Evolutionary conservation across 2,888 invertebrate genomes (phyloP).

Genomic region (Mythimna pallens): DNA sequence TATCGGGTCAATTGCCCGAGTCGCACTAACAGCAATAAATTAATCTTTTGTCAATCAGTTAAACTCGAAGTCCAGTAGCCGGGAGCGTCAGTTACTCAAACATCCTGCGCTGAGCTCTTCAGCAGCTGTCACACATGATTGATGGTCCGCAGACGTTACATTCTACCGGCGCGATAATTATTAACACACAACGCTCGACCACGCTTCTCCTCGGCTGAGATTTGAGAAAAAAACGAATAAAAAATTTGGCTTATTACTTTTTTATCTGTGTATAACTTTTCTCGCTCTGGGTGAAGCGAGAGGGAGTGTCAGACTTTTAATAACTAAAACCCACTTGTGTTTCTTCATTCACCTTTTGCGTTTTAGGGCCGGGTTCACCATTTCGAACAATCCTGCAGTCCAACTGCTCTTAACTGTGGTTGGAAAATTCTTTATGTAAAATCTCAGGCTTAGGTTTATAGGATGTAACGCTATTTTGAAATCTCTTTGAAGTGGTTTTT

Average conservation of each 20-base stretch:
- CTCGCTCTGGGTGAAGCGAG: no score
- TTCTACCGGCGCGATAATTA: slow-evolving; percentile 52
- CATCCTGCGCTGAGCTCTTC: slow-evolving; percentile 58
- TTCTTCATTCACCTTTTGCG: no score
- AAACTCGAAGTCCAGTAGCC: slow-evolving; percentile 49
- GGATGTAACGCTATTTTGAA: no score
- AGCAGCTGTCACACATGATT: slow-evolving; percentile 57
- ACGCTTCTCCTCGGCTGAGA: neutral
- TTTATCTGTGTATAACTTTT: neutral
- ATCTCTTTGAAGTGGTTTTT: no score
- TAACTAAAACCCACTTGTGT: no score
- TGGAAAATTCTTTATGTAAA: no score
- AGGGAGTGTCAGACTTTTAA: no score
- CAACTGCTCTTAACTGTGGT: no score
- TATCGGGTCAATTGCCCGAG: neutral
- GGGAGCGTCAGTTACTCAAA: slow-evolving; percentile 56
- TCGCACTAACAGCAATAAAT: slow-evolving; percentile 15
- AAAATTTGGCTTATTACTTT: slow-evolving; percentile 1
- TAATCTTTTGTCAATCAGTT: slow-evolving; percentile 35
- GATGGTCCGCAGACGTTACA: slow-evolving; percentile 52
- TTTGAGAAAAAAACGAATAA: slow-evolving; percentile 11
- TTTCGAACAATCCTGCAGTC: no score
- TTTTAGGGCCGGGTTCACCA: no score
- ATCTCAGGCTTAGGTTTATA: no score
- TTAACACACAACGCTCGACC: slow-evolving; percentile 31